phyloP scores from a whole-genome alignment of 2,113 vertebrate species.

The Tyto alba region DNA sequence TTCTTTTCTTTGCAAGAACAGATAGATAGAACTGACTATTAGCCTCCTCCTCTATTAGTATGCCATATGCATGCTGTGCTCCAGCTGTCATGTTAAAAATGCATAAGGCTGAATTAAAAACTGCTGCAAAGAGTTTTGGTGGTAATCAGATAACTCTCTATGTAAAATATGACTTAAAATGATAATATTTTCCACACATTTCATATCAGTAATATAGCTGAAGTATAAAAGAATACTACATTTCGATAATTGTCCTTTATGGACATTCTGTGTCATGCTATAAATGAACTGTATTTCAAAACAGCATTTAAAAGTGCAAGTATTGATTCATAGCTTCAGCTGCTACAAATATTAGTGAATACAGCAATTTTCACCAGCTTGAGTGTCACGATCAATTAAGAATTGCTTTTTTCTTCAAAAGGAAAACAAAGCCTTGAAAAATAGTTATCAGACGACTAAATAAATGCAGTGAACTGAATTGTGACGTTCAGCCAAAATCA shows the following conservation, averaged over 20 bases:
- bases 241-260: conserved; percentile 1
- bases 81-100: conserved; percentile 68
- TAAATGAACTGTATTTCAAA: neutral
- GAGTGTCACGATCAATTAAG: neutral
- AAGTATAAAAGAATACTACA: neutral
- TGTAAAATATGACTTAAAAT: conserved; percentile 46
- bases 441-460: neutral
- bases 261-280: neutral
- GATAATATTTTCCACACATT: conserved; percentile 32
- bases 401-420: neutral
- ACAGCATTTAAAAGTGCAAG: neutral
- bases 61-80: conserved; percentile 23
- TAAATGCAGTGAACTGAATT: neutral
- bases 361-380: conserved; percentile 17
- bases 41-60: conserved; percentile 39
- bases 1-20: neutral
- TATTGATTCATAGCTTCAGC: neutral
- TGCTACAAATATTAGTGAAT: neutral
- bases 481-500: neutral
- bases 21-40: neutral
- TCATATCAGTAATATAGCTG: neutral
- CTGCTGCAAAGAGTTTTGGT: conserved; percentile 32
- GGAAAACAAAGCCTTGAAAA: conserved; percentile 17
- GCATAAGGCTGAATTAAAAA: conserved; percentile 70
- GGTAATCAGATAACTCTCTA: conserved; percentile 51